Conservation (phyloP, 1,140 invertebrate genomes). For the Drosophila suzukii region DNA sequence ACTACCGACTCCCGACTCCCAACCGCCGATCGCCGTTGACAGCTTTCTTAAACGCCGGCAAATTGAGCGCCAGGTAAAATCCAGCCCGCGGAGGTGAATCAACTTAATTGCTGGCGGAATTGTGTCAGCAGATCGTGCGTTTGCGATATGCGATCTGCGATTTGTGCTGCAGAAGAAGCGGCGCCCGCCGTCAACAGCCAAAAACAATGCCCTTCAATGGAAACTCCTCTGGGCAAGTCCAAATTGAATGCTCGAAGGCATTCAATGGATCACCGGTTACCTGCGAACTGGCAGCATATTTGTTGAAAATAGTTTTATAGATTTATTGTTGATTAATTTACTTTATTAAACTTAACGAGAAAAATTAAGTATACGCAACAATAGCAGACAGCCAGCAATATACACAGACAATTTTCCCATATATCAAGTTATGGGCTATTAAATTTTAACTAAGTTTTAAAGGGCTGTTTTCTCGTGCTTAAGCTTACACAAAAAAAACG, state of each 20-base stretch:
- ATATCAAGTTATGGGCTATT: too few species aligned
- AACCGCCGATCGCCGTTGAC: conserved; percentile 46
- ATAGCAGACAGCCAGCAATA: not conserved
- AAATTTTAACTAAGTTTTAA: too few species aligned
- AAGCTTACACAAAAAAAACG: too few species aligned
- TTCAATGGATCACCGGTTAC: conserved; percentile 1
- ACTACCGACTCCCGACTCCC: not conserved
- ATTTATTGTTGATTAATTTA: conserved; percentile 68
- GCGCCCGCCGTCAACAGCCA: conserved; percentile 10
- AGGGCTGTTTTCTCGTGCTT: too few species aligned
- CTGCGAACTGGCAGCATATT: not conserved
- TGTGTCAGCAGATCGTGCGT: conserved; percentile 77
- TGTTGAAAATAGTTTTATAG: conserved; percentile 11
- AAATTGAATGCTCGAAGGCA: not conserved
- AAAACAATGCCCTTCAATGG: conserved; percentile 55
- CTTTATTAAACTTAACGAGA: conserved; percentile 1
- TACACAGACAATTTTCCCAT: not conserved
- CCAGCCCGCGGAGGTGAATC: conserved; percentile 45
- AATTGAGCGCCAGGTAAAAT: conserved; percentile 32
- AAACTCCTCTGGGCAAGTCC: not conserved
- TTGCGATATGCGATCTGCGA: conserved; percentile 53
- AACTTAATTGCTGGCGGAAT: conserved; percentile 78
- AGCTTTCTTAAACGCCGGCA: conserved; percentile 72
- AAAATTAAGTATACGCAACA: not conserved
- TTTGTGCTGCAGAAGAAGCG: conserved; percentile 23